Evolutionary conservation across 2,888 invertebrate genomes (phyloP), one percentile per base, ranked within the genome.

Genomic region (Ditula angustiorana): DNA sequence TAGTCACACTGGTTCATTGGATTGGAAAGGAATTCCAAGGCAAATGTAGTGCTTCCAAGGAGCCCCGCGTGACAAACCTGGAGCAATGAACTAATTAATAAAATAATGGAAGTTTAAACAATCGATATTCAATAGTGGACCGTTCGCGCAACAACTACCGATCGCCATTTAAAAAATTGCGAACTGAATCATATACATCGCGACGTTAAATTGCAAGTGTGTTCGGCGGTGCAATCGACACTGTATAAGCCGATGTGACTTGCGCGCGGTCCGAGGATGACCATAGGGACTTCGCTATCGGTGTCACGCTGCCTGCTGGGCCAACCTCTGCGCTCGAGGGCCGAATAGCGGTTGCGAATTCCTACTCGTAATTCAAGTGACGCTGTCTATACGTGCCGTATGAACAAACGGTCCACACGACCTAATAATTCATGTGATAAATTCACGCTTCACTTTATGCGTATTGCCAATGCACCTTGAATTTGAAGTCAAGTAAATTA

Each of bases 261-360:
- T 70, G 70, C 73, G 74, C 71, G 74, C 65, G 71, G 69, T 69
- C 67, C 74, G 74, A 72, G 74, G 78, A 76, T 73, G 76, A 71
- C 87, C 87, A 83, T 81, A 84, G 88, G 88, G 90, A 88, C 82
- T 73, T 74, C 72, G 71, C 73, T 85, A 91, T 90, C 75, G 84
- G 88, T 91, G 91, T 89, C 92, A 91, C 82, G 79, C 81, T 81
- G 82, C 80, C 81, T 81, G 78, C 77, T 82, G 83, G 80, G 77
- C 73, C 69, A 74, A 73, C 73, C 71, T 69, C 74, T 72, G 70
- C 77, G 73, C 79, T 73, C 74, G 81, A 86, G 88, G 88, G 85
- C 88, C 89, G 83, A 86, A 86, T 92, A 92, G 92, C 92, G 92
- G 92, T 89, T 87, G 86, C 90, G 74, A 89, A 92, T 92, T 90